Base-by-base conservation (phyloP, 2,113 vertebrate species). In the Siniperca knerii region DNA sequence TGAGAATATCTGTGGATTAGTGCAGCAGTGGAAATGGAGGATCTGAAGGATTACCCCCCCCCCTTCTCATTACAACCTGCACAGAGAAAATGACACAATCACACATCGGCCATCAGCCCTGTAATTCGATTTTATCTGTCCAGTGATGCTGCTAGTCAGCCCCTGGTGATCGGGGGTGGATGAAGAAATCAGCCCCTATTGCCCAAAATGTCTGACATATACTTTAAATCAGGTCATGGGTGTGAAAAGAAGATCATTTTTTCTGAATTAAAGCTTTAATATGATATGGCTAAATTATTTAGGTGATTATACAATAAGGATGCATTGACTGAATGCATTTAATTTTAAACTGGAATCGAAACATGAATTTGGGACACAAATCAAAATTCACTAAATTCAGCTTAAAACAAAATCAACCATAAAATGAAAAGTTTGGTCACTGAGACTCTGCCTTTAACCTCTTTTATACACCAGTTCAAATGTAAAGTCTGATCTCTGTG, bases 11-110 rank as follows among this genome's bases (percentile, higher is more conserved):
- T 81, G 75, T 90, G 89, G 90, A 93, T 94, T 91, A 95, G 87
- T 78, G 79, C 71, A 82, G 81, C 68, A 87, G 77, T 83, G 77
- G 81, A 91, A 90, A 92, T 79, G 70, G 78, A 88, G 90, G 82
- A 89, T 90, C 80, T 92, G 70, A 81, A 79, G 90, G 93, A 94
- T 95, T 93, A 92, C 48, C 73, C 40, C 62, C 42, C 25, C 62
- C 50, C 87, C 55, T 85, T 89, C 87, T 92, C 90, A 93, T 92
- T 92, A 90, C 91, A 87, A 89, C 87, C 89, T 82, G 86, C 89
- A 84, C 78, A 83, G 89, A 95, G 82, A 93, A 92, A 94, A 91
- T 86, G 82, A 90, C 82, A 93, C 87, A 90, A 89, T 94, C 89
- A 87, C 89, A 88, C 76, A 80, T 84, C 52, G 58, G 79, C 90